Conservation (phyloP, 1,140 invertebrate genomes). For the Pseudomyrmex flavicornis region DNA sequence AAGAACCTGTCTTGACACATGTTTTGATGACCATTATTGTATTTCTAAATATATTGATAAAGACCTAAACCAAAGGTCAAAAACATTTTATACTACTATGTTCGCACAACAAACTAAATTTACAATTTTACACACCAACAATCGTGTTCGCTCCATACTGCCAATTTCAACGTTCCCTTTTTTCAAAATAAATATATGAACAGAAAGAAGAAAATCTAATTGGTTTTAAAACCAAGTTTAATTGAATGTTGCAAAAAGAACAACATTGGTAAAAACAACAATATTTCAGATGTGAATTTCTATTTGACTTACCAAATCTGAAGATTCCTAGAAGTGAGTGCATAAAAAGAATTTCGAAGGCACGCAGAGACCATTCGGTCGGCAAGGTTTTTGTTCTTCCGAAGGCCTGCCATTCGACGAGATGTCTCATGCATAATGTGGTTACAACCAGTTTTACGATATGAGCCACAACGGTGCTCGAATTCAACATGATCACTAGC, state of each 20-base stretch:
- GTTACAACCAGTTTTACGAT: constrained; percentile 79
- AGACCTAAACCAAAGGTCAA: no score
- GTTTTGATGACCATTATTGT: no score
- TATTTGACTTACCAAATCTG: constrained; percentile 78
- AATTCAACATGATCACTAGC: constrained; percentile 78
- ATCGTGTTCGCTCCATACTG: no score
- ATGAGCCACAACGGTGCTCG: constrained; percentile 79
- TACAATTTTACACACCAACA: no score
- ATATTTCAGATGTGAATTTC: neutral
- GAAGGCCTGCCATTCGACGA: constrained; percentile 67
- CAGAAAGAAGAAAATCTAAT: neutral
- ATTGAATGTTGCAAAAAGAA: neutral
- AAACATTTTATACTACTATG: no score
- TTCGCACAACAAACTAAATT: no score
- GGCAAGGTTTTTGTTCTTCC: constrained; percentile 58
- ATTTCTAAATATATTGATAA: no score
- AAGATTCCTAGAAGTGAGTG: constrained; percentile 81
- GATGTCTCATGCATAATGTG: constrained; percentile 78
- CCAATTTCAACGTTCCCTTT: no score
- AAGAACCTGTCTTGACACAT: no score
- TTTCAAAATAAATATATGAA: neutral
- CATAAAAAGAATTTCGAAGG: constrained; percentile 79
- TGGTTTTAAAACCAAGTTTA: neutral
- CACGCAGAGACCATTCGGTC: constrained; percentile 77
- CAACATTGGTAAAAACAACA: neutral